phyloP scores from a whole-genome alignment of 2,888 invertebrate genomes.

The Ormyrus rosae region DNA sequence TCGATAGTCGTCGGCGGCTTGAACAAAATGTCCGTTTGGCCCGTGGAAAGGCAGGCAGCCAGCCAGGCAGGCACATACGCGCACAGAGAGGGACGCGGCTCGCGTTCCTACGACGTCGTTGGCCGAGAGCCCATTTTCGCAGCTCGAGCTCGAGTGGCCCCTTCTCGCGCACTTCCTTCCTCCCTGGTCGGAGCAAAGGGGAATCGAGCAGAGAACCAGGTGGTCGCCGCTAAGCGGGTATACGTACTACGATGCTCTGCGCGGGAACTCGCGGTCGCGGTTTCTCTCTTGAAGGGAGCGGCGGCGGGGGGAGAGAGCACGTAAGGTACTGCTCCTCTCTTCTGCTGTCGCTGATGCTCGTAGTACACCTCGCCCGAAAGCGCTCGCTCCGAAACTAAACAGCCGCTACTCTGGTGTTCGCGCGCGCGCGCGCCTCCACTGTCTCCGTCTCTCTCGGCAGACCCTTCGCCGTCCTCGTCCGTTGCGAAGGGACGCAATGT shows the following conservation, averaged over 20 bases:
- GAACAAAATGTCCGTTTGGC: not conserved
- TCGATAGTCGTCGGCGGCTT: not conserved
- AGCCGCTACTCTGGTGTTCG: conserved; percentile 33
- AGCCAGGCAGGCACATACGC: not conserved
- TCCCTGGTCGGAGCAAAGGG: not conserved
- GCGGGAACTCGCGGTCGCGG: conserved; percentile 18
- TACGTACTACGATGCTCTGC: conserved; percentile 8
- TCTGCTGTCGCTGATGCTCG: conserved; percentile 49
- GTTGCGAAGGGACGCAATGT: too few relatives aligned
- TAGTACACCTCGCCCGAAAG: conserved; percentile 33
- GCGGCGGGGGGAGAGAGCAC: conserved; percentile 10
- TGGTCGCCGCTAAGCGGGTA: not conserved
- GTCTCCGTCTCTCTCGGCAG: conserved; percentile 9
- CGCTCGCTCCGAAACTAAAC: conserved; percentile 51
- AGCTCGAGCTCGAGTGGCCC: not conserved
- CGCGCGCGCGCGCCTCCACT: conserved; percentile 37
- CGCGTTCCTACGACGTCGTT: conserved; percentile 37
- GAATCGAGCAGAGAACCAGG: not conserved
- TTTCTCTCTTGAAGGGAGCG: not conserved
- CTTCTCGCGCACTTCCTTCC: not conserved
- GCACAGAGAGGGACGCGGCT: not conserved
- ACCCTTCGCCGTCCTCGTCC: not conserved
- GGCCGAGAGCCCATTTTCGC: conserved; percentile 30
- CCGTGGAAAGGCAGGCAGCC: not conserved
- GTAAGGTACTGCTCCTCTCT: not conserved